Conservation (phyloP, 1,140 invertebrate genomes). For the Drosophila arizonae region DNA sequence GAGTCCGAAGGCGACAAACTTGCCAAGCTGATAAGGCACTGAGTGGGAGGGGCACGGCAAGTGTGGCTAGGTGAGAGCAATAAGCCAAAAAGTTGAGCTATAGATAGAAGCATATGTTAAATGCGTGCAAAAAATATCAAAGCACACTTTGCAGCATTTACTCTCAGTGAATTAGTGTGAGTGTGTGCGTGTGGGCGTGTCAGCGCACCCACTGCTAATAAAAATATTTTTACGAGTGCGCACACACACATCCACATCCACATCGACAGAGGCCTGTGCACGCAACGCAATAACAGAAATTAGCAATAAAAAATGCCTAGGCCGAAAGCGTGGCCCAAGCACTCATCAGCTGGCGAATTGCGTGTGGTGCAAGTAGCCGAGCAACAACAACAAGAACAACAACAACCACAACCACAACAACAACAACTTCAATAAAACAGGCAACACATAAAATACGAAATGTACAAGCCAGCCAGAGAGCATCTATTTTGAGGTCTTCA, state of each 20-base stretch:
- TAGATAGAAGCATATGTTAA: constrained; percentile 30
- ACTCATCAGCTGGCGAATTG: constrained; percentile 27
- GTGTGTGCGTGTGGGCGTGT: constrained; percentile 1
- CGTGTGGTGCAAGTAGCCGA: background rate
- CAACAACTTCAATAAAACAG: constrained; percentile 32
- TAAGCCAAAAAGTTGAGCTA: constrained; percentile 18
- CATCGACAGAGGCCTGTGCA: constrained; percentile 40
- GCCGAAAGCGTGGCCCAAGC: background rate
- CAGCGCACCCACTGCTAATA: constrained; percentile 45
- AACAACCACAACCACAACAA: background rate
- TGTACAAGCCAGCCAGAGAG: constrained; percentile 16
- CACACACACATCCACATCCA: constrained; percentile 29
- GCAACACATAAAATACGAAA: constrained; percentile 38
- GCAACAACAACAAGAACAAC: no score
- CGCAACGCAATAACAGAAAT: constrained; percentile 78
- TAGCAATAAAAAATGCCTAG: constrained; percentile 67
- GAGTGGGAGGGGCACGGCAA: background rate
- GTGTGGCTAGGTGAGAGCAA: background rate
- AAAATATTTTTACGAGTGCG: constrained; percentile 77
- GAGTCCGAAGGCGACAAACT: constrained; percentile 54
- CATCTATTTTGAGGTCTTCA: constrained; percentile 39
- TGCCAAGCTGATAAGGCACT: background rate
- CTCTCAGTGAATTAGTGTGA: background rate
- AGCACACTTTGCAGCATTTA: constrained; percentile 49
- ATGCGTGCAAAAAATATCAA: constrained; percentile 24